Evolutionary conservation across 2,797 vertebrate species (phyloP).

Genomic region (Bradypodion pumilum): DNA sequence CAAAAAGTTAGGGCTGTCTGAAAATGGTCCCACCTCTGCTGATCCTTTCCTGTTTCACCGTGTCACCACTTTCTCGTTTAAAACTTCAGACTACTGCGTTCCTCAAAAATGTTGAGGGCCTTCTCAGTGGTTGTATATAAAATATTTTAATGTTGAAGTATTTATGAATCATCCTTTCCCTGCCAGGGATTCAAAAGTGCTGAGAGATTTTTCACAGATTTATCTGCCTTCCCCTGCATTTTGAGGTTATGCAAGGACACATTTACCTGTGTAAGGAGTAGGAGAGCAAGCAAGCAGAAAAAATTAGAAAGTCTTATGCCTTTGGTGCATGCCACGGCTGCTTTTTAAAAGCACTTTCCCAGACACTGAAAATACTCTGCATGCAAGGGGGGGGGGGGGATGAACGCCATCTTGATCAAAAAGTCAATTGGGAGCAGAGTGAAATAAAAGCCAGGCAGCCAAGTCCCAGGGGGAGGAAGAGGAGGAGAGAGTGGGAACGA

Average conservation of each 20-base stretch:
- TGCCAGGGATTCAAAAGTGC: background rate
- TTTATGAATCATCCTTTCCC: background rate
- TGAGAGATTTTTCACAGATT: background rate
- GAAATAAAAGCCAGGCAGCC: background rate
- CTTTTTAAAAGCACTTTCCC: background rate
- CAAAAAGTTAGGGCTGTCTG: too few relatives aligned
- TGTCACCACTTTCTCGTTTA: too few relatives aligned
- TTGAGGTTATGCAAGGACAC: conserved; percentile 1
- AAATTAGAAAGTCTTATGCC: background rate
- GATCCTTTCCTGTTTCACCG: too few relatives aligned
- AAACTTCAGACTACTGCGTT: too few relatives aligned
- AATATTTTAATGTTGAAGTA: background rate
- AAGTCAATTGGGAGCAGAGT: background rate
- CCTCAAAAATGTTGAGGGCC: too few relatives aligned
- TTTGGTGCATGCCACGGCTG: too few relatives aligned
- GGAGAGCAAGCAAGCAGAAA: too few relatives aligned
- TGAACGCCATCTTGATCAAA: background rate
- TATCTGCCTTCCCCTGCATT: background rate
- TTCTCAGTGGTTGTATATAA: background rate
- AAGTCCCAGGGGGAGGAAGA: background rate
- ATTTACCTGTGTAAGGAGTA: background rate
- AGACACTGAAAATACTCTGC: background rate
- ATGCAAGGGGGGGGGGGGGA: background rate
- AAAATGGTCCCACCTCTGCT: too few relatives aligned
- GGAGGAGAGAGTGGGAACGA: background rate